Evolutionary conservation across 2,888 invertebrate genomes (phyloP).

Genomic region (Epirrita christyi): DNA sequence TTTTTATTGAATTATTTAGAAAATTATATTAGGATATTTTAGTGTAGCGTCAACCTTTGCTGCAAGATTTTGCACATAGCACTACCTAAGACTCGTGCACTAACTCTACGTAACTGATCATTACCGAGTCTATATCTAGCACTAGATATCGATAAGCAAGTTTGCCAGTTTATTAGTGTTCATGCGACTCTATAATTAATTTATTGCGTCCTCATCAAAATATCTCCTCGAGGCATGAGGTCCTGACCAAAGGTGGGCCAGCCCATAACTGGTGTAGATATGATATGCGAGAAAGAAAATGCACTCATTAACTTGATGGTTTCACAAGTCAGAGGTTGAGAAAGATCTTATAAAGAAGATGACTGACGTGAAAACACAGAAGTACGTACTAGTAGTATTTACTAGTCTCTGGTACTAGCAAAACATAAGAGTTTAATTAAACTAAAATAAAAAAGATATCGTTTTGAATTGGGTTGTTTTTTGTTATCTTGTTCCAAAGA

Average conservation of each 20-base stretch:
- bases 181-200: conserved; percentile 69
- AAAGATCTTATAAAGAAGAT: too few species aligned
- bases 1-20: too few species aligned
- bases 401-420: too few species aligned
- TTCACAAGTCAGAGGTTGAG: conserved; percentile 16
- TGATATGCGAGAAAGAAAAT: conserved; percentile 29
- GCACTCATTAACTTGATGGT: conserved; percentile 15
- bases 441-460: too few species aligned
- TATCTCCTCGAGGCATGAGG: conserved; percentile 68
- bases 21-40: too few species aligned
- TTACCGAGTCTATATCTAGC: conserved; percentile 55
- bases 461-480: too few species aligned
- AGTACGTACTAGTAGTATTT: too few species aligned
- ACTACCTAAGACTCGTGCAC: conserved; percentile 7
- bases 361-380: too few species aligned
- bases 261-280: conserved; percentile 28
- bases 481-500: too few species aligned
- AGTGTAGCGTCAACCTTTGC: too few species aligned
- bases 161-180: conserved; percentile 64
- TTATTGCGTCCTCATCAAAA: conserved; percentile 76
- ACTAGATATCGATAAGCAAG: conserved; percentile 63
- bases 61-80: too few species aligned
- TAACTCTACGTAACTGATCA: conserved; percentile 39
- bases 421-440: too few species aligned
- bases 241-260: conserved; percentile 51